Conservation (phyloP, 2,113 vertebrate genomes). For the Mormyrus iriodes region DNA sequence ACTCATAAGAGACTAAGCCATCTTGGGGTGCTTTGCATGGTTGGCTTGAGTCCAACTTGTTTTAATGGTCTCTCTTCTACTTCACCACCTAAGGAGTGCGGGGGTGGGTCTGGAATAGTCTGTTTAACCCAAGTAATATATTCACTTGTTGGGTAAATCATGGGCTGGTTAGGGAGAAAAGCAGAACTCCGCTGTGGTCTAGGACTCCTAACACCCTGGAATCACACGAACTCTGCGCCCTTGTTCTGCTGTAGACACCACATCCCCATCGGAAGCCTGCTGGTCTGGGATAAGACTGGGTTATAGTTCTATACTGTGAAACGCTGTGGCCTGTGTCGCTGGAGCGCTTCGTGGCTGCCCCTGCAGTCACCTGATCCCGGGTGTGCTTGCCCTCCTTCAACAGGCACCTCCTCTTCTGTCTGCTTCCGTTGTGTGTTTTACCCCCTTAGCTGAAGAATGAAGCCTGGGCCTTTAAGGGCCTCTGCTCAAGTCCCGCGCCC, state of each 20-base stretch:
- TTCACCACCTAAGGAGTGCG: not conserved
- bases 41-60: slow-evolving; percentile 13
- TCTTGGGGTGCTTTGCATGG: not conserved
- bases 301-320: not conserved
- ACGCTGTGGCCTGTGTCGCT: not conserved
- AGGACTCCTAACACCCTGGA: not conserved
- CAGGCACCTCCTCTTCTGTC: not conserved
- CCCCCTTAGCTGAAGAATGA: not conserved
- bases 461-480: not conserved
- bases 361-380: not conserved
- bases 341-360: not conserved
- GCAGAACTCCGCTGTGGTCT: not conserved
- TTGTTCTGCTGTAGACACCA: not conserved
- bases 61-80: slow-evolving; percentile 10
- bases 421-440: not conserved
- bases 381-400: not conserved
- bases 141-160: not conserved
- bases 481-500: not conserved
- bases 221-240: not conserved
- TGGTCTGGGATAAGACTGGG: not conserved
- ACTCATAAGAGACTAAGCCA: not conserved
- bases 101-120: not conserved
- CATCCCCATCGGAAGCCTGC: not conserved
- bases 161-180: not conserved
- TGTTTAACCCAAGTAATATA: not conserved